Evolutionary conservation across 2,888 invertebrate species (phyloP).

Genomic region (Psylliodes chrysocephalus): DNA sequence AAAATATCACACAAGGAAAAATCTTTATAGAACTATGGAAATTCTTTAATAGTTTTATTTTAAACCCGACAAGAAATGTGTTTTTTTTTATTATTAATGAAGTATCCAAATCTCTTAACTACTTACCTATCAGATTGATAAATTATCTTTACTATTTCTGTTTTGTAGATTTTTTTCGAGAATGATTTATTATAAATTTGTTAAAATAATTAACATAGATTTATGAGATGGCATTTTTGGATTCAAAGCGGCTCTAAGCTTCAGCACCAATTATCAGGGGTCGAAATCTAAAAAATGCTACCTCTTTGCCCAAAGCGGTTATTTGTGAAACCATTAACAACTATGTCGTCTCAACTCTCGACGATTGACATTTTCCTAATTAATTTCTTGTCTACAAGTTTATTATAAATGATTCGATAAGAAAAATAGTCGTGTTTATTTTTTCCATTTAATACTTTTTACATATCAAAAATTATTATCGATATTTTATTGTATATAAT

Average conservation of each 20-base stretch:
- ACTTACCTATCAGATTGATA: conserved; percentile 32
- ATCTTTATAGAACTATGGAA: no score
- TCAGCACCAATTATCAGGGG: conserved; percentile 45
- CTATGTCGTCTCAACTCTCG: conserved; percentile 32
- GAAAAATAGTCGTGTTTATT: no score
- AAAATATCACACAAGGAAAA: no score
- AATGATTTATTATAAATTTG: conserved; percentile 45
- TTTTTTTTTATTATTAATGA: no score
- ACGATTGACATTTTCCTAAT: conserved; percentile 25
- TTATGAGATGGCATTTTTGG: conserved; percentile 45
- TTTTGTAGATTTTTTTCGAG: conserved; percentile 27
- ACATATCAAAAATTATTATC: no score
- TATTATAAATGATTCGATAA: conserved; percentile 13
- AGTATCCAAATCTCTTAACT: no score
- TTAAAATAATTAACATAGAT: conserved; percentile 50
- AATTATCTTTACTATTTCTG: conserved; percentile 32
- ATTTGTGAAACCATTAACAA: conserved; percentile 47
- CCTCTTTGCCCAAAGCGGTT: conserved; percentile 41
- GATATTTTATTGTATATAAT: no score
- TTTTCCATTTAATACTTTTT: no score
- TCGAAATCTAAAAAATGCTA: conserved; percentile 49
- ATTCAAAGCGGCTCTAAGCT: conserved; percentile 33
- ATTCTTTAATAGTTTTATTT: no score
- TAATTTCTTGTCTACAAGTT: conserved; percentile 29
- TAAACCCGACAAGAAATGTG: no score